Evolutionary conservation across 2,113 vertebrate genomes (phyloP).

Genomic region (Strix aluco): DNA sequence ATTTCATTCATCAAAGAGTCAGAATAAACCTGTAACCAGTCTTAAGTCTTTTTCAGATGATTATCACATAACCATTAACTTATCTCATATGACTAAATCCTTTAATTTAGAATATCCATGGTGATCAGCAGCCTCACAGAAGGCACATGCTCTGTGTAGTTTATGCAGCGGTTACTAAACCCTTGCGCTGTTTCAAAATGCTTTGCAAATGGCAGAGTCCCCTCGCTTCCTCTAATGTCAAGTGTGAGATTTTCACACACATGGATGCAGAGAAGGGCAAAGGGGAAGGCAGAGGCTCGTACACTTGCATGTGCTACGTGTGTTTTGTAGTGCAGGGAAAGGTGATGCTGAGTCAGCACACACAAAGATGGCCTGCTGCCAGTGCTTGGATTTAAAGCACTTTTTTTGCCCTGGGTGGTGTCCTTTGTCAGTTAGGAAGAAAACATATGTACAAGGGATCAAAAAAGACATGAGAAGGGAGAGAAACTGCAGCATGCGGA

Average conservation of each 20-base stretch:
- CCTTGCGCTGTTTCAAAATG: neutral
- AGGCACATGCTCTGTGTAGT: neutral
- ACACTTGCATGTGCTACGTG: neutral
- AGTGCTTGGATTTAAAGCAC: neutral
- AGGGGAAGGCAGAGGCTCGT: neutral
- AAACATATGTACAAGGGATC: neutral
- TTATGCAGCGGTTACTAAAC: neutral
- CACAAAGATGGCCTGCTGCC: conserved; percentile 34
- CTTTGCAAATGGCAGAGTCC: neutral
- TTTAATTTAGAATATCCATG: neutral
- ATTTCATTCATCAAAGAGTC: neutral
- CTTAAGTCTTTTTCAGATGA: neutral
- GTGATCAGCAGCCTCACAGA: neutral
- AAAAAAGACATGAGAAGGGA: conserved; percentile 5
- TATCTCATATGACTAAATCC: neutral
- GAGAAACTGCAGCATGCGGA: neutral
- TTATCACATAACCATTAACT: neutral
- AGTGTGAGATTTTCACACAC: neutral
- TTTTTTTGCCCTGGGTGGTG: neutral
- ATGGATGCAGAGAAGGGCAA: neutral
- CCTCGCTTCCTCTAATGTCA: neutral
- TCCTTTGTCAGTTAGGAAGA: neutral
- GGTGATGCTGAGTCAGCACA: conserved; percentile 44
- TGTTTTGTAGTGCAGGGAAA: neutral
- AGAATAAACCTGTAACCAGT: neutral